Conservation (phyloP, 2,797 vertebrate species). For the Hozukius guyotensis region DNA sequence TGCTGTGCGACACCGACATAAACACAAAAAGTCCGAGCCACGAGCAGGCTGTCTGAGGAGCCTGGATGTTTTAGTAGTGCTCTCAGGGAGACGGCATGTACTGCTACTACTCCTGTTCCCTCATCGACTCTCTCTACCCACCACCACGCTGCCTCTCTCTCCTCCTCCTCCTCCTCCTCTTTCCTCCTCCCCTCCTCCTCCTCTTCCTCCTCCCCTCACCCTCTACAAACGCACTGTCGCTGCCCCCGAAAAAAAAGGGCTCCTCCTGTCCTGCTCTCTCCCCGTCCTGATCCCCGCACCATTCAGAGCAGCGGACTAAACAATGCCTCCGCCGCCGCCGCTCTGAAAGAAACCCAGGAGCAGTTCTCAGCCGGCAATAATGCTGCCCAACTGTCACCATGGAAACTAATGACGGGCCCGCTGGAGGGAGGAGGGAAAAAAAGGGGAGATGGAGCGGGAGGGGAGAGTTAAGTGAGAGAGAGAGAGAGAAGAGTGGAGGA, state of each 20-base stretch:
- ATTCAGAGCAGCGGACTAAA: conserved; percentile 76
- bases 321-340: conserved; percentile 85
- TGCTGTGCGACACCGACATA: conserved; percentile 5
- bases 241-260: conserved; percentile 65
- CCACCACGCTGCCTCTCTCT: conserved; percentile 68
- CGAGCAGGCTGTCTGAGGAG: conserved; percentile 20
- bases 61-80: conserved; percentile 40
- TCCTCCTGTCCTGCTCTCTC: conserved; percentile 67
- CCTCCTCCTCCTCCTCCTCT: conserved; percentile 8
- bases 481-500: conserved; percentile 55
- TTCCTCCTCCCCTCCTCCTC: conserved; percentile 16
- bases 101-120: conserved; percentile 69
- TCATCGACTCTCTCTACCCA: conserved; percentile 74
- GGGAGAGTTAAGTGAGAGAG: conserved; percentile 67
- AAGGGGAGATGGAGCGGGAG: conserved; percentile 39
- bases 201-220: conserved; percentile 54
- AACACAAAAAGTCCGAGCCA: conserved; percentile 32
- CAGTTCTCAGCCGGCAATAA: conserved; percentile 88
- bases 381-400: conserved; percentile 89
- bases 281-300: conserved; percentile 75
- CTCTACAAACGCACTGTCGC: conserved; percentile 63
- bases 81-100: conserved; percentile 47
- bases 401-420: conserved; percentile 88
- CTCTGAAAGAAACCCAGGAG: conserved; percentile 84
- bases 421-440: conserved; percentile 36